Evolutionary conservation across 2,888 invertebrate genomes (phyloP).

Genomic region (Notodonta ziczac): DNA sequence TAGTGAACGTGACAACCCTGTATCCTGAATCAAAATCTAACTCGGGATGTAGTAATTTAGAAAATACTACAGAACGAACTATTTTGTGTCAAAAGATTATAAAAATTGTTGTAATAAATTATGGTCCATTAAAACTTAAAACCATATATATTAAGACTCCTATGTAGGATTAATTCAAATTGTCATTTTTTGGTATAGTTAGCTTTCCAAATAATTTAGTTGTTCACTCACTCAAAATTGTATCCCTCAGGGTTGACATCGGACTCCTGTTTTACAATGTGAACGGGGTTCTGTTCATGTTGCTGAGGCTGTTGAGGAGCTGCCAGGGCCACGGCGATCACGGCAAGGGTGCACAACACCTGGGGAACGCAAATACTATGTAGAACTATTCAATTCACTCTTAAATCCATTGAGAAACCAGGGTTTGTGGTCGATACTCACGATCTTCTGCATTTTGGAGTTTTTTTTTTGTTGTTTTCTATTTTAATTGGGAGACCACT

Average conservation of each 20-base stretch:
- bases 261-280: constrained; percentile 35
- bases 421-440: constrained; percentile 28
- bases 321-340: constrained; percentile 49
- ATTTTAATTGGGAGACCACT: background rate
- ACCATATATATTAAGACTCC: no score
- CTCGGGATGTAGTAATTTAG: no score
- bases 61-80: no score
- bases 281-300: constrained; percentile 41
- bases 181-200: no score
- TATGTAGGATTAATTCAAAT: no score
- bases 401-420: background rate
- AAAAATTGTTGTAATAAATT: no score
- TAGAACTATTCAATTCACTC: background rate
- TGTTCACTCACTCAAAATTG: constrained; percentile 32
- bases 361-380: constrained; percentile 9
- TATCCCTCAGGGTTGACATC: constrained; percentile 35
- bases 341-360: constrained; percentile 44
- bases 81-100: no score
- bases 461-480: background rate
- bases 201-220: no score
- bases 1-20: no score
- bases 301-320: constrained; percentile 45
- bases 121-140: no score
- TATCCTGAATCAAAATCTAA: no score
- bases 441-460: constrained; percentile 39